A percentile compares a stretch with the other conserved stretches of the same genome.
These are phyloP conservation scores for Trichopoda pennipes DNA, from an alignment of 2,888 invertebrate genomes.

Conservation along the genomic window DNA sequence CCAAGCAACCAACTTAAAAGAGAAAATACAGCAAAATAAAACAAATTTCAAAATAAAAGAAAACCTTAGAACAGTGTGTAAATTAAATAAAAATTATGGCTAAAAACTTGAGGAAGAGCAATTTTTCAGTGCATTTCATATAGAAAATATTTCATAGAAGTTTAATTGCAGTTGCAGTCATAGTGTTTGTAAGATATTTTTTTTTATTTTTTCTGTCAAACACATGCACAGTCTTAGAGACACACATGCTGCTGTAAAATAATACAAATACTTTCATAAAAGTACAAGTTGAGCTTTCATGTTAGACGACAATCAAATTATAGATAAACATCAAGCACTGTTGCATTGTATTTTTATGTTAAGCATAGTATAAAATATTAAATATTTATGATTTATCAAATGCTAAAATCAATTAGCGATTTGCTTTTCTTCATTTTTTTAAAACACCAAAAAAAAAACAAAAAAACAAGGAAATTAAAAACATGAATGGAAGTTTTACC, in stretches of 20 bases:
- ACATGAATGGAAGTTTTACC: background rate
- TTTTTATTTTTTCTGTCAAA: background rate
- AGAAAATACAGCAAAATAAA: slow-evolving; percentile 3
- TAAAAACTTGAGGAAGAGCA: slow-evolving; percentile 21
- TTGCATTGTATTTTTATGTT: slow-evolving; percentile 60
- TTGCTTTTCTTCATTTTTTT: slow-evolving; percentile 13
- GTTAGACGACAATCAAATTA: slow-evolving; percentile 67
- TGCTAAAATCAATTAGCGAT: slow-evolving; percentile 61
- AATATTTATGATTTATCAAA: slow-evolving; percentile 63
- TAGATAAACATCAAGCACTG: slow-evolving; percentile 63
- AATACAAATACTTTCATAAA: slow-evolving; percentile 7
- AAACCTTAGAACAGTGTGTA: slow-evolving; percentile 46
- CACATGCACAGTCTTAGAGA: background rate
- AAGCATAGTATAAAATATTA: slow-evolving; percentile 52
- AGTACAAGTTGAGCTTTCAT: slow-evolving; percentile 58
- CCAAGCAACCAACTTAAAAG: slow-evolving; percentile 20
- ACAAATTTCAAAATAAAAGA: background rate
- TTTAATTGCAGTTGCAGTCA: slow-evolving; percentile 43
- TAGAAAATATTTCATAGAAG: slow-evolving; percentile 22
- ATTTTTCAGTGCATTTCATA: background rate
- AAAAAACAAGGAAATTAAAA: too few species aligned
- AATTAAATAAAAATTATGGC: slow-evolving; percentile 53
- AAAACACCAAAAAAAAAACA: background rate
- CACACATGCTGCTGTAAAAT: background rate
- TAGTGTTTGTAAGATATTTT: slow-evolving; percentile 34